Base-by-base conservation (phyloP, 2,113 vertebrate genomes). In the Scytalopus superciliaris region DNA sequence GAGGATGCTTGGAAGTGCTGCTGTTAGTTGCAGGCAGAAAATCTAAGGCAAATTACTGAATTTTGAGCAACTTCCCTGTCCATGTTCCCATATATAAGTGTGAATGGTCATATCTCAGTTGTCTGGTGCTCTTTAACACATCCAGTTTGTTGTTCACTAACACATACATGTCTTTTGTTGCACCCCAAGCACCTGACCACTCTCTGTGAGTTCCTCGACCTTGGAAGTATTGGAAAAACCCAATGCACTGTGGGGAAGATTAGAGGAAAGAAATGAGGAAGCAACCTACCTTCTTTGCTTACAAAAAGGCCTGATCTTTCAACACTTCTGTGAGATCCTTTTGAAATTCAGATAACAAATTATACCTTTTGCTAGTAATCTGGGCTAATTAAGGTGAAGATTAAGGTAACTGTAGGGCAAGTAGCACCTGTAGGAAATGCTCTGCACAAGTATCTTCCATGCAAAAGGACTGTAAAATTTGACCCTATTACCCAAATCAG, bases 51-150 rank as follows among this genome's bases (percentile, higher is more conserved):
- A 77, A 39, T 44, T n/a, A 47, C 8, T 66, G 39, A 24, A 6
- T 84, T 80, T 68, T 49, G 21, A 69, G 8, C 19, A 55, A 17
- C 13, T 56, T 84, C 14, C 10, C 9, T 30, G 3, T 4, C 12
- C 42, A 7, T 8, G 3, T 42, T 23, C 8, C 49, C 19, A 35
- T 0, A 37, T 37, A 49, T 13, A n/a, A 33, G 2, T 45, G 31
- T 69, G 12, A 78, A 33, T 27, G 31, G 18, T 19, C 16, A 13
- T 30, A 52, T 21, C 10, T 64, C 35, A 68, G 6, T 30, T 59
- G 3, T 68, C 27, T 3, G 3, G 5, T 0, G 3, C 10, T 44
- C 4, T 62, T 68, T 40, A 33, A 67, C 49, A 5, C 6, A 56
- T 35, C 19, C 7, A 7, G 4, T 47, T 37, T 74, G 4, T 11